Percentiles rank a stretch among this genome's conserved stretches.
These are phyloP conservation scores for Bucorvus abyssinicus DNA, from an alignment of 2,797 vertebrate genomes.

Conservation along the genomic window DNA sequence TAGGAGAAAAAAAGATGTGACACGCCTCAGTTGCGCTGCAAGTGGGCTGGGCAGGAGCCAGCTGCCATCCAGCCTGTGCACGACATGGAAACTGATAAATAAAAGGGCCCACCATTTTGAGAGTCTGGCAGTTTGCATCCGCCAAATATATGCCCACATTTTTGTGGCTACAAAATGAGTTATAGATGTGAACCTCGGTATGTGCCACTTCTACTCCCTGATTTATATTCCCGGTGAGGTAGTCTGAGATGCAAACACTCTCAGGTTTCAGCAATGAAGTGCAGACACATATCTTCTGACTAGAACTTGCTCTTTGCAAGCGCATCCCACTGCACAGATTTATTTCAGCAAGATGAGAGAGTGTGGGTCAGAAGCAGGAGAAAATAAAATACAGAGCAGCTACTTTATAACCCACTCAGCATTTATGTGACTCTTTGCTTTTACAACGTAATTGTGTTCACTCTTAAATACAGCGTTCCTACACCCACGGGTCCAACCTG, in stretches of 20 bases:
- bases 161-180: background rate
- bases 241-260: background rate
- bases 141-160: background rate
- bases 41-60: background rate
- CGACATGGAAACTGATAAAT: background rate
- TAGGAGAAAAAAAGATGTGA: background rate
- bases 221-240: background rate
- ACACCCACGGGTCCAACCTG: background rate
- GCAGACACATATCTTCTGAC: background rate
- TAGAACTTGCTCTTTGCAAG: background rate
- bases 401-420: background rate
- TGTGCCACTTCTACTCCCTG: background rate
- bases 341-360: slow-evolving; percentile 7
- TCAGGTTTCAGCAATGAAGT: slow-evolving; percentile 14
- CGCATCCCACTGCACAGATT: background rate
- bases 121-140: background rate
- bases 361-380: background rate
- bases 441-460: background rate
- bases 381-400: slow-evolving; percentile 2
- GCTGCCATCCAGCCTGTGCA: background rate
- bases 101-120: background rate
- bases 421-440: background rate
- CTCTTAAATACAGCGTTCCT: background rate
- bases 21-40: background rate
- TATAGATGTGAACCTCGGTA: background rate